Percentiles rank a stretch among this genome's conserved stretches.
phyloP scores from a whole-genome alignment of 2,797 vertebrate genomes.

The Siniperca scherzeri region DNA sequence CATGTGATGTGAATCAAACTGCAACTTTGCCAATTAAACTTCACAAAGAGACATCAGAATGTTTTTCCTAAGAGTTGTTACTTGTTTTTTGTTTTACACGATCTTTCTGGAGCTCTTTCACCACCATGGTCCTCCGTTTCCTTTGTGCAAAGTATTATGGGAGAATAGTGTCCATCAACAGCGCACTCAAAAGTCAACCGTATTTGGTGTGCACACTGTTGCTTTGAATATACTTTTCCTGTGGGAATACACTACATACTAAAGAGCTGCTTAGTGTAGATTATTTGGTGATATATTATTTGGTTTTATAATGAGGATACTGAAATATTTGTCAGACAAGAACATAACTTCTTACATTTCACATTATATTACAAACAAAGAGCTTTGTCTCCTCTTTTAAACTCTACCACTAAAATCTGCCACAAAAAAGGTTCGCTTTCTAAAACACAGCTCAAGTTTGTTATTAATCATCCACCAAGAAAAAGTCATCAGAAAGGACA shows the following conservation, averaged over 20 bases:
- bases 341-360: background rate
- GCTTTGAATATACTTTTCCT: background rate
- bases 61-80: background rate
- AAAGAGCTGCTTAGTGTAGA: too few relatives aligned
- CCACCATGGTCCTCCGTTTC: background rate
- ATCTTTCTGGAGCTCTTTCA: constrained; percentile 20
- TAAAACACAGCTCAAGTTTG: background rate
- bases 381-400: background rate
- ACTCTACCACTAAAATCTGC: background rate
- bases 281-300: too few relatives aligned
- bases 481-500: background rate
- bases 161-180: background rate
- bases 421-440: background rate
- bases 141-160: constrained; percentile 10
- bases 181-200: background rate
- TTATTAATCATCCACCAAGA: background rate
- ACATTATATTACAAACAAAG: background rate
- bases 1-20: background rate
- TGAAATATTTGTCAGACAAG: background rate
- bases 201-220: background rate
- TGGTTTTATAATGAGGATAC: background rate
- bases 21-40: background rate
- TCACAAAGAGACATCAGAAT: constrained; percentile 3
- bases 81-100: background rate
- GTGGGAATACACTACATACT: background rate